Evolutionary conservation across 2,888 invertebrate species (phyloP).

Genomic region (Pomacea canaliculata): DNA sequence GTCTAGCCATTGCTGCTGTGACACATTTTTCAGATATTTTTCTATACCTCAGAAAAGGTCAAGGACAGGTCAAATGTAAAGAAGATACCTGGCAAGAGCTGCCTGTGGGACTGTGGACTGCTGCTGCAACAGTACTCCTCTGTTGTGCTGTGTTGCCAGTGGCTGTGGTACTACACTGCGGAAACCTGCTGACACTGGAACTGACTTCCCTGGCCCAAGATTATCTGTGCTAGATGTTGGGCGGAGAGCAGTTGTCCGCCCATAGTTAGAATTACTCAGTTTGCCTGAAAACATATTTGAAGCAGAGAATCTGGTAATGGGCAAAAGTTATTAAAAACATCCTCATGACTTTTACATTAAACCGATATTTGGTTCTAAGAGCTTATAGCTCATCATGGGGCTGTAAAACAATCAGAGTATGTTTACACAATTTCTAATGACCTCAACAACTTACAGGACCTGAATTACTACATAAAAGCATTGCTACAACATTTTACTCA

Average conservation of each 20-base stretch:
- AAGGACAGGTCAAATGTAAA: too few relatives aligned
- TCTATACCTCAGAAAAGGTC: too few relatives aligned
- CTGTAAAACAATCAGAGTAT: not conserved
- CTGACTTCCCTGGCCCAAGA: conserved; percentile 7
- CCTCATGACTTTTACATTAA: too few relatives aligned
- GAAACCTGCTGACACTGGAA: conserved; percentile 42
- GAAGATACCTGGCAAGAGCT: conserved; percentile 5
- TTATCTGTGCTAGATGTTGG: conserved; percentile 17
- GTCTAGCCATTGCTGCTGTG: too few relatives aligned
- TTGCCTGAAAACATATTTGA: not conserved
- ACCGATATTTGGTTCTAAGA: too few relatives aligned
- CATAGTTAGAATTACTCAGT: not conserved
- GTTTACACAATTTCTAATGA: too few relatives aligned
- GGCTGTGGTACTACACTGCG: conserved; percentile 53
- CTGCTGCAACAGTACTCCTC: conserved; percentile 37
- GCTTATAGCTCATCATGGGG: not conserved
- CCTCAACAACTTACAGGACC: too few relatives aligned
- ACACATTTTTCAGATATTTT: too few relatives aligned
- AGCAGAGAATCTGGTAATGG: too few relatives aligned
- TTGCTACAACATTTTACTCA: too few relatives aligned
- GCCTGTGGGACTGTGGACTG: conserved; percentile 9
- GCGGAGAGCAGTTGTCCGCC: conserved; percentile 10
- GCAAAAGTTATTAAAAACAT: too few relatives aligned
- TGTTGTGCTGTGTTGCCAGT: conserved; percentile 61
- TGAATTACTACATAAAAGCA: too few relatives aligned